A percentile compares a stretch with the other conserved stretches of the same genome.
Evolutionary conservation across 2,113 vertebrate genomes (phyloP).

Genomic region (Actenoides hombroni): DNA sequence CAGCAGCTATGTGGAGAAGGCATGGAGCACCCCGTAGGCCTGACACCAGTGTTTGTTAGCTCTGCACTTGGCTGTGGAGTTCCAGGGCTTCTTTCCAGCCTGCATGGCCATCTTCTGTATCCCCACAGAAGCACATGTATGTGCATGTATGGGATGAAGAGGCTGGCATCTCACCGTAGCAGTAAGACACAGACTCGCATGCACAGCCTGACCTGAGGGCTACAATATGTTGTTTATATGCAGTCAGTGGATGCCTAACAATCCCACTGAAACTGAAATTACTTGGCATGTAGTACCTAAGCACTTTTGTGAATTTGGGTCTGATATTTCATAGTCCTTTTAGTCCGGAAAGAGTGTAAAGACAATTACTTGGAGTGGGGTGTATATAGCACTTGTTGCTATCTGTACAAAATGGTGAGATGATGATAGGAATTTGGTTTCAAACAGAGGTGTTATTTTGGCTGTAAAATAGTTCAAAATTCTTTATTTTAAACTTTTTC

Average conservation of each 20-base stretch:
- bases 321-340: not conserved
- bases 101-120: not conserved
- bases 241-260: not conserved
- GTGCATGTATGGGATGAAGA: not conserved
- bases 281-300: not conserved
- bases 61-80: not conserved
- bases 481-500: not conserved
- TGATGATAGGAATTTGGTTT: not conserved
- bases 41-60: not conserved
- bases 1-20: not conserved
- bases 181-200: not conserved
- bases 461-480: not conserved
- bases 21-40: rapidly evolving
- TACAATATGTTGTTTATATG: not conserved
- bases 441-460: not conserved
- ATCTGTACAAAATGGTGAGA: not conserved
- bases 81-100: not conserved
- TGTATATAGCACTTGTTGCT: not conserved
- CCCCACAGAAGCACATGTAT: not conserved
- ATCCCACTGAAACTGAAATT: not conserved
- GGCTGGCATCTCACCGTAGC: not conserved
- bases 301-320: not conserved
- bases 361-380: not conserved
- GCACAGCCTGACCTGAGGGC: not conserved
- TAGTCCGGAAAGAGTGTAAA: not conserved